Evolutionary conservation across 2,113 vertebrate genomes (phyloP), one percentile per base, ranked within the genome.

Genomic region (Eonycteris spelaea): DNA sequence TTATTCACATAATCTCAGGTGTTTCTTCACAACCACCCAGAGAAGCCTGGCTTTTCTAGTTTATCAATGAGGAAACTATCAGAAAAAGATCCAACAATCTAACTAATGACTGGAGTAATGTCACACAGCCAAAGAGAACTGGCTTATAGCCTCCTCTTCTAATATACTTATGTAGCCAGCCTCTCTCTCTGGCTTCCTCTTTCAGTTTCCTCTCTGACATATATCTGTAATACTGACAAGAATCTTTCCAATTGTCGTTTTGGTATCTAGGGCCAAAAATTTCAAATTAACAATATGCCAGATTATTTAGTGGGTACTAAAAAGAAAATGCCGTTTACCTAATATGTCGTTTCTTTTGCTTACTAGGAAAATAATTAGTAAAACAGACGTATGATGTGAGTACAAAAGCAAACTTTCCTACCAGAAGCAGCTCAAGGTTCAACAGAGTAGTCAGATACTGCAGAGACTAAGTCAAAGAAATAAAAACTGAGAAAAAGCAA

Each of bases 351-450:
- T 74, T 86, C 51, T 74, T 95, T 83, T 48, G 38, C 51, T 83
- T 74, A 59, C 35, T 38, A 84, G 15, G 38, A 75, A 96, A 91
- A 93, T 70, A 90, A 74, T 38, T 71, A 68, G n/a, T 65, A 89
- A 79, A 59, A 63, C 15, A 90, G 33, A 35, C 4, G 28, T 24
- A 86, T 53, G 18, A 90, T 68, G 7, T 75, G 26, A 89, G 19
- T 70, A 90, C 19, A 78, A 91, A 85, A 96, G 51, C 75, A 95
- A 88, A 87, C n/a, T 90, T 70, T 90, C 48, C 80, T 48, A 82
- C 3, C 43, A 93, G 11, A 92, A 74, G 45, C 45, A 73, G 35
- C 14, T 85, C 67, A 61, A 92, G 95, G 53, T n/a, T 95, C n/a
- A 92, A 73, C 48, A 33, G 14, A 88, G 35, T 75, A 22, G 73